Percentiles rank a stretch among this genome's conserved stretches.
These are phyloP conservation scores for Sebastes umbrosus DNA, from an alignment of 2,797 vertebrate species.

Conservation along the genomic window DNA sequence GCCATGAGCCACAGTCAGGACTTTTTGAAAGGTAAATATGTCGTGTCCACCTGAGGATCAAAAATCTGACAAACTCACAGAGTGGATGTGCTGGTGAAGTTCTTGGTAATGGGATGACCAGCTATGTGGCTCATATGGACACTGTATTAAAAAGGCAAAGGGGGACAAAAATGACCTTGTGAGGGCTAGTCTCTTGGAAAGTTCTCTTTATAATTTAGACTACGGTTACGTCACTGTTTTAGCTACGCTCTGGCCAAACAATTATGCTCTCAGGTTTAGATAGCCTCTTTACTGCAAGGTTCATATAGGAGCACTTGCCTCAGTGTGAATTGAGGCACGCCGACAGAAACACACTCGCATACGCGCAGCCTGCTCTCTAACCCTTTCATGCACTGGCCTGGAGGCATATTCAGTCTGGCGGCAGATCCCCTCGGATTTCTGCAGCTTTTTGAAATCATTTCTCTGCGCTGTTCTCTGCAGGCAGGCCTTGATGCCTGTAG, in stretches of 20 bases:
- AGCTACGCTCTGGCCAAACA: conserved; percentile 54
- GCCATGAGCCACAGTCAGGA: conserved; percentile 84
- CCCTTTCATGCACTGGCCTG: conserved; percentile 74
- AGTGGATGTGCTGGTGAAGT: conserved; percentile 67
- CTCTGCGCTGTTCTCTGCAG: conserved; percentile 68
- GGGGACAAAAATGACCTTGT: conserved; percentile 36
- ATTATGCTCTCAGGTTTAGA: conserved; percentile 70
- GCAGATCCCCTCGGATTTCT: conserved; percentile 80
- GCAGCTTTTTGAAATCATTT: conserved; percentile 82
- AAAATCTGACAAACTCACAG: conserved; percentile 68
- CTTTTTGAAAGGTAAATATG: conserved; percentile 89
- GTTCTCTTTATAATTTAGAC: conserved; percentile 41
- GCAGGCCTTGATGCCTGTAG: conserved; percentile 72
- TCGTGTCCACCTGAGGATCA: conserved; percentile 83
- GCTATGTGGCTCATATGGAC: conserved; percentile 70
- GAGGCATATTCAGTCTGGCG: conserved; percentile 78
- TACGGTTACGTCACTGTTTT: conserved; percentile 47
- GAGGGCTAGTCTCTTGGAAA: conserved; percentile 49
- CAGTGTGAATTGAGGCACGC: conserved; percentile 55
- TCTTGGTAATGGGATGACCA: conserved; percentile 62
- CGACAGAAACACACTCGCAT: conserved; percentile 61
- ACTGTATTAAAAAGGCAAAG: conserved; percentile 45
- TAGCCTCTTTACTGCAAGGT: conserved; percentile 59
- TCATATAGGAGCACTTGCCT: conserved; percentile 58
- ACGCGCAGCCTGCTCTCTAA: conserved; percentile 61